Evolutionary conservation across 2,113 vertebrate species (phyloP), one percentile per base, ranked within the genome.

Genomic region (Manacus vitellinus): DNA sequence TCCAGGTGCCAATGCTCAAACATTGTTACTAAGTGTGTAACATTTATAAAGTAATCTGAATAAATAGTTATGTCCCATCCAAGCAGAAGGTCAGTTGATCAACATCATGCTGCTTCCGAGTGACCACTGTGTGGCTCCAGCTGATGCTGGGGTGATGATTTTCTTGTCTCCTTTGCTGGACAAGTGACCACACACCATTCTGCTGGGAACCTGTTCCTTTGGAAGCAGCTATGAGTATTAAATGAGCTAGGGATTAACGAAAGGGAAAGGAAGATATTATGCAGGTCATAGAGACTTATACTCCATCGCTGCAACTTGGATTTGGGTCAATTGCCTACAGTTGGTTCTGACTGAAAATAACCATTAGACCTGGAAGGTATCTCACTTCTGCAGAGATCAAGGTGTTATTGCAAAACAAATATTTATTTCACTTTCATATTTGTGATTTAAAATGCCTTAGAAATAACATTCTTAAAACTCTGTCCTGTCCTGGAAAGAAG

Each of bases 341-440:
- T 46, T 74, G 41, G 24, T 80, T 86, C 51, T 2, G 5, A 31
- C 12, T 54, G 47, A 85, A 68, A 66, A 39, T 76, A 35, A 2
- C 2, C 16, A 9, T 66, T 67, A 43, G 51, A 73, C 62, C 15
- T 23, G 27, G 51, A 89, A 84, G 31, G 23, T 30, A 39, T 47
- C 17, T 71, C 20, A 83, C 15, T 70, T 56, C 37, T 90, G 35
- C 61, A 92, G 35, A 82, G 67, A 82, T 73, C 35, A 83, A 80
- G 49, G 18, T 31, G 80, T 72, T 30, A 31, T 75, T 75, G 65
- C 56, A 85, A 89, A 95, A 74, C 51, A 72, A 44, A 41, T 81
- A 73, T 81, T 85, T 62, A 81, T 85, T 94, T 88, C 30, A 37
- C 31, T 59, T 92, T 95, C 52, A 92, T 54, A 90, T 94, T 83